These are phyloP conservation scores for Lagodon rhomboides DNA, from an alignment of 2,797 vertebrate species.

Conservation along the genomic window DNA sequence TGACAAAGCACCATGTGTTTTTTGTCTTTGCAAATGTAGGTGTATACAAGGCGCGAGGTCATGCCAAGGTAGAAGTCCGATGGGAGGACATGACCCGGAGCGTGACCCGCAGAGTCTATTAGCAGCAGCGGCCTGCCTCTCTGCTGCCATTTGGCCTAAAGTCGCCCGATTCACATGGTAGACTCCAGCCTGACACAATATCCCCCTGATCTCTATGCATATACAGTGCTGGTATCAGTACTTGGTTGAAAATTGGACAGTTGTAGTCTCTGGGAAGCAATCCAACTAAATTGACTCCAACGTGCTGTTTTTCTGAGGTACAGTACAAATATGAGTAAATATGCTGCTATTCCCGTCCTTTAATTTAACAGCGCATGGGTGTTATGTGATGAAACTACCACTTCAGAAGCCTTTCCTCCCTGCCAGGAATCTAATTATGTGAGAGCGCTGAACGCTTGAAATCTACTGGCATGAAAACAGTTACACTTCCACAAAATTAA, in stretches of 20 bases:
- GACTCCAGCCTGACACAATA: background rate
- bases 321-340: constrained; percentile 27
- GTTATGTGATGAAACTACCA: constrained; percentile 1
- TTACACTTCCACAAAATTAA: constrained; percentile 17
- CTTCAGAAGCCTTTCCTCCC: constrained; percentile 29
- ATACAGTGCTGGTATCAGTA: background rate
- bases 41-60: constrained; percentile 20
- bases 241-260: background rate
- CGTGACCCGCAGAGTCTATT: constrained; percentile 36
- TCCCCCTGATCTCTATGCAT: constrained; percentile 13
- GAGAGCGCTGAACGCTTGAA: constrained; percentile 2
- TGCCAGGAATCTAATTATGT: constrained; percentile 31
- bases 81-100: constrained; percentile 24
- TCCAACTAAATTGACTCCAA: constrained; percentile 5
- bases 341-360: constrained; percentile 14
- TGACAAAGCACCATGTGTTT: background rate
- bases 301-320: background rate
- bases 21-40: constrained; percentile 4
- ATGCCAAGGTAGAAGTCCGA: constrained; percentile 12
- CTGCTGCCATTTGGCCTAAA: constrained; percentile 21
- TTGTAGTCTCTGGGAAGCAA: background rate
- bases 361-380: constrained; percentile 4
- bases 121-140: constrained; percentile 27
- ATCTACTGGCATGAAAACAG: constrained; percentile 16
- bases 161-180: constrained; percentile 2